A percentile compares a stretch with the other conserved stretches of the same genome.
Conservation (phyloP, 2,113 vertebrate species). For the Chitala chitala region DNA sequence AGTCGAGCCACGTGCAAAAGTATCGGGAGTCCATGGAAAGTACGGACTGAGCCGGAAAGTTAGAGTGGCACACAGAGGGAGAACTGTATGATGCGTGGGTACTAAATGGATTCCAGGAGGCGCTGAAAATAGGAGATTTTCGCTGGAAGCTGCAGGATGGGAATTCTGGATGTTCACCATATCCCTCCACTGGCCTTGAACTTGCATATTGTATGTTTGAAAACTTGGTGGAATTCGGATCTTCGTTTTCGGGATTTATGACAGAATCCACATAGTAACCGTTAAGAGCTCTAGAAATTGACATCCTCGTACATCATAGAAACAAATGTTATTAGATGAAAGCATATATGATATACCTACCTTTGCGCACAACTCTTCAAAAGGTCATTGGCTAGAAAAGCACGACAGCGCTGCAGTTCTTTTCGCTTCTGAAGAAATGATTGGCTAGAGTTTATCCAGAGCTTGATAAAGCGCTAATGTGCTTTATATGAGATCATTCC, state of each 20-base stretch:
- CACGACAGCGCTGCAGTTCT: conserved; percentile 76
- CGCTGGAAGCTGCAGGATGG: conserved; percentile 96
- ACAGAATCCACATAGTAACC: conserved; percentile 99
- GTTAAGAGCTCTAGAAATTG: conserved; percentile 97
- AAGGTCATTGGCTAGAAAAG: conserved; percentile 86
- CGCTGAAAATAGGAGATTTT: conserved; percentile 88
- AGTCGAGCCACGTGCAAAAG: conserved; percentile 90
- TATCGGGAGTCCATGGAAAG: conserved; percentile 80
- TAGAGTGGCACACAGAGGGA: conserved; percentile 85
- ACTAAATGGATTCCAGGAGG: conserved; percentile 89
- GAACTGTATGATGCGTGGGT: conserved; percentile 76
- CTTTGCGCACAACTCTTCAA: conserved; percentile 64
- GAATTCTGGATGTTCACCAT: conserved; percentile 82
- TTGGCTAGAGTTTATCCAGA: conserved; percentile 92
- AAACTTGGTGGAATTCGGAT: conserved; percentile 79
- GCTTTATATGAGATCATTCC: too few species aligned
- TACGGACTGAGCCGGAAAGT: conserved; percentile 79
- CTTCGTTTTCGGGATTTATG: conserved; percentile 96
- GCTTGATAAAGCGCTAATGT: conserved; percentile 91
- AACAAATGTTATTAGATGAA: conserved; percentile 73
- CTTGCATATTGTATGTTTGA: conserved; percentile 76
- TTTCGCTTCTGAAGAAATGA: conserved; percentile 83
- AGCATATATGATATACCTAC: conserved; percentile 70
- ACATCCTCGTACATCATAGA: conserved; percentile 97
- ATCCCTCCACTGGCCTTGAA: conserved; percentile 65